phyloP scores from a whole-genome alignment of 2,888 invertebrate species.

The Pherbina coryleti region DNA sequence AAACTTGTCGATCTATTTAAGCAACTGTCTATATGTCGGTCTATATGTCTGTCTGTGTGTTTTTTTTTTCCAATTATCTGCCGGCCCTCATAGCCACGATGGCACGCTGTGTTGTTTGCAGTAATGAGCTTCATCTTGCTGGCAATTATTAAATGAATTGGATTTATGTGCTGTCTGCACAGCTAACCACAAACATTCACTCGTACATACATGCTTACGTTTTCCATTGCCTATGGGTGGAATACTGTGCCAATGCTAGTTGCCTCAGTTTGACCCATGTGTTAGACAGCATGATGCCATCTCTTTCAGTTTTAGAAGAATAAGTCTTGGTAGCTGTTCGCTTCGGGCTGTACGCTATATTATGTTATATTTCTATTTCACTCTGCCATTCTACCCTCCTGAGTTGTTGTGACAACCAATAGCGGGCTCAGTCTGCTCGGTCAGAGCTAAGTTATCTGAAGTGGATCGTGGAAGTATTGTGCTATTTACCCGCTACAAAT shows the following conservation, averaged over 20 bases:
- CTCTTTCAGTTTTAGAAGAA: conserved; percentile 4
- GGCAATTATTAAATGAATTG: conserved; percentile 68
- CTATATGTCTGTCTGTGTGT: background rate
- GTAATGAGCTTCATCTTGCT: conserved; percentile 67
- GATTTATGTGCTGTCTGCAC: conserved; percentile 58
- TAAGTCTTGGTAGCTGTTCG: background rate
- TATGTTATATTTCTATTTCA: background rate
- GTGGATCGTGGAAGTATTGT: conserved; percentile 58
- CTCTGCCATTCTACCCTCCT: background rate
- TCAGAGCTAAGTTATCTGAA: conserved; percentile 53
- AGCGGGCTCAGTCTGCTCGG: background rate
- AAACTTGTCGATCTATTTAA: background rate
- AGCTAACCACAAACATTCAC: conserved; percentile 2
- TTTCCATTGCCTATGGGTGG: background rate
- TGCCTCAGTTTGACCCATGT: background rate
- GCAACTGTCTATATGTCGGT: background rate
- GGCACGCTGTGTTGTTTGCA: conserved; percentile 37
- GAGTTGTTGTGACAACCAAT: background rate
- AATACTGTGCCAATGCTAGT: background rate
- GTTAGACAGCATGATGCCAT: background rate
- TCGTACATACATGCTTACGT: background rate
- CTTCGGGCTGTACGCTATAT: background rate
- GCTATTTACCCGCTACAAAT: background rate
- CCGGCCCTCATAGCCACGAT: background rate
- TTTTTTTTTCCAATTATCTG: too few relatives aligned